phyloP scores from a whole-genome alignment of 2,888 invertebrate species.

The Drosophila planitibia region DNA sequence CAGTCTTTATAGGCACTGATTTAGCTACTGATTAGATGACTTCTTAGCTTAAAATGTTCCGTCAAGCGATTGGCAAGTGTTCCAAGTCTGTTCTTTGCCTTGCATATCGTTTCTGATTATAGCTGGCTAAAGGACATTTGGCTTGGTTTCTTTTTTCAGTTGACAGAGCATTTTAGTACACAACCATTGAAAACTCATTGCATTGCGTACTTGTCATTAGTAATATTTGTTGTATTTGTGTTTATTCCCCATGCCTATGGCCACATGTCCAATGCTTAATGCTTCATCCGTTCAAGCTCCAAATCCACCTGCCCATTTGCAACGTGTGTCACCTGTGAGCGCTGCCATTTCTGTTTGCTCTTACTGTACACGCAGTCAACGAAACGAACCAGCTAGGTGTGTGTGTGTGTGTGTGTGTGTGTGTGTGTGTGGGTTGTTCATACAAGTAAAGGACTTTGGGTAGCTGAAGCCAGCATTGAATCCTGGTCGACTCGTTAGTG shows the following conservation, averaged over 20 bases:
- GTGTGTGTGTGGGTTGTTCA: slow-evolving; percentile 20
- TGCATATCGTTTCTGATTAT: background rate
- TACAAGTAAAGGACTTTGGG: slow-evolving; percentile 22
- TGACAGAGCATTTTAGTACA: background rate
- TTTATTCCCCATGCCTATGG: slow-evolving; percentile 17
- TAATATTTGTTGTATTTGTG: slow-evolving; percentile 38
- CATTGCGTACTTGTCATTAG: slow-evolving; percentile 57
- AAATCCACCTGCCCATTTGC: slow-evolving; percentile 21
- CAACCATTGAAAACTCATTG: slow-evolving; percentile 45
- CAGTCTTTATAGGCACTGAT: background rate
- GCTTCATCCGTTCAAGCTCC: background rate
- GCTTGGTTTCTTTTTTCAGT: background rate
- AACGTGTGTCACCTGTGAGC: slow-evolving; percentile 52
- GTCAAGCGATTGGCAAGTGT: background rate
- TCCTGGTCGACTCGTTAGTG: slow-evolving; percentile 64
- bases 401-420: background rate
- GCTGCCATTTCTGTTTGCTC: slow-evolving; percentile 57
- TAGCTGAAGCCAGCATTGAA: slow-evolving; percentile 29
- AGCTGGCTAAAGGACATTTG: background rate
- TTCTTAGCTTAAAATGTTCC: background rate
- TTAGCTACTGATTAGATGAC: background rate
- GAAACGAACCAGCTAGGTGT: slow-evolving; percentile 9
- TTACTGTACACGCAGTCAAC: slow-evolving; percentile 45
- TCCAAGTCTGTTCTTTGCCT: background rate
- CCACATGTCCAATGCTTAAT: slow-evolving; percentile 7